Evolutionary conservation across 2,113 vertebrate species (phyloP), one percentile per base, ranked within the genome.

Genomic region (Steatornis caripensis): DNA sequence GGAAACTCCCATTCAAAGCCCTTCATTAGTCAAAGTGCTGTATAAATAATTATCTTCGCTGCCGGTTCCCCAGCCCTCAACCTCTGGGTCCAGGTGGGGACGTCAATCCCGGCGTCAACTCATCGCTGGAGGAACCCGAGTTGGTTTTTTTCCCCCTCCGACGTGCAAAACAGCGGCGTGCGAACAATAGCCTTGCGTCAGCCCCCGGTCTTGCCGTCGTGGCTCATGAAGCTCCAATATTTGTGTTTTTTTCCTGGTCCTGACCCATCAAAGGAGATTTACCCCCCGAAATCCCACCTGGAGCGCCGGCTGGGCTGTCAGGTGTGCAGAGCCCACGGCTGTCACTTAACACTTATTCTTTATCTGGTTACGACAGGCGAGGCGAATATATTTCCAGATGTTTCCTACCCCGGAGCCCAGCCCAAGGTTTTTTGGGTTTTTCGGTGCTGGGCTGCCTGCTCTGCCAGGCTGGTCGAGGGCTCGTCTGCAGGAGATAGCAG

Each of bases 331-430:
- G 68, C 71, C 89, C 91, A 19, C 0, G 46, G 92, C 53, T 89
- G 93, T 84, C 89, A 23, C 76, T 96, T 71, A 74, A 45, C 62
- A 39, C 85, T 91, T 96, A 57, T 70, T 66, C 84, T 97, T 97
- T 97, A 97, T 97, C 97, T 93, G 80, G 51, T 79, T 87, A 27
- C 53, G 77, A 88, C 96, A 97, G 92, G 54, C 48, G 2, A 95
- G 46, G 62, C 43, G 66, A 97, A 91, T 66, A 60, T 64, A 94
- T 96, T 97, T 98, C 98, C 98, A 99, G 98, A 98, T 99, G 99
- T 99, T 99, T 99, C 99, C 99, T 99, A 98, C 95, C 93, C 96
- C 83, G 9, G 58, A 95, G 84, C 21, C 36, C 76, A 79, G 84
- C 84, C 70, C 75, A 36, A 91, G 85, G 79, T 41, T 82, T 90